Base-by-base conservation (phyloP, 2,888 invertebrate genomes). In the Cryptus viduatorius region DNA sequence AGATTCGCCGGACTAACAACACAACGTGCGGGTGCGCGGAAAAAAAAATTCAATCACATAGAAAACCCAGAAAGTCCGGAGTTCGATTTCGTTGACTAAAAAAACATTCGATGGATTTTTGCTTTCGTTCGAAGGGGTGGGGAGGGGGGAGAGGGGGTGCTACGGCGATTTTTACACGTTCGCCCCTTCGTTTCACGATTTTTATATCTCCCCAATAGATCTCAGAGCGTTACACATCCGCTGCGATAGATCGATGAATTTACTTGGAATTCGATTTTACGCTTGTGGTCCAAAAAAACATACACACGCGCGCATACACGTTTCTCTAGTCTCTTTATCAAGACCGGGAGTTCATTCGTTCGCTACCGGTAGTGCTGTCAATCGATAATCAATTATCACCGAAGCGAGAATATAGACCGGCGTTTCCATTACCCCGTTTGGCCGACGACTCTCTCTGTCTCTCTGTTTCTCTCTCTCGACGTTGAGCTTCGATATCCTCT, bases 361-460 rank as follows among this genome's bases (percentile, higher is more conserved):
- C 37, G 76, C 64, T 72, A 75, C 76, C 68, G 80, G 61, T 76
- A 75, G 64, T 79, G 56, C 67, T 86, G 87, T 87, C 87, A 87
- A 89, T 89, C 89, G 88, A 89, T 89, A 89, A 88, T 88, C 88
- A 89, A 89, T 89, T 89, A 89, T 89, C 88, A 87, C 87, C 68
- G 87, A 87, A 86, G 86, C 83, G 82, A 71, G 82, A 72, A 76
- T 82, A 79, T 82, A 82, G 84, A 83, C 73, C 77, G 82, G 82
- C 79, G 77, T 86, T 83, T 85, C 86, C 84, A 86, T 84, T 84
- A 85, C 53, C 84, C 83, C 82, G 81, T 82, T 87, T 64, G 83
- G 71, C 53, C 79, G 83, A 85, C 82, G 85, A 84, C 80, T 77
- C 79, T 83, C 46, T 24, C 79, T 78, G 78, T 79, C 46, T 82